Conservation (phyloP, 2,797 vertebrate genomes). For the Capromys pilorides region DNA sequence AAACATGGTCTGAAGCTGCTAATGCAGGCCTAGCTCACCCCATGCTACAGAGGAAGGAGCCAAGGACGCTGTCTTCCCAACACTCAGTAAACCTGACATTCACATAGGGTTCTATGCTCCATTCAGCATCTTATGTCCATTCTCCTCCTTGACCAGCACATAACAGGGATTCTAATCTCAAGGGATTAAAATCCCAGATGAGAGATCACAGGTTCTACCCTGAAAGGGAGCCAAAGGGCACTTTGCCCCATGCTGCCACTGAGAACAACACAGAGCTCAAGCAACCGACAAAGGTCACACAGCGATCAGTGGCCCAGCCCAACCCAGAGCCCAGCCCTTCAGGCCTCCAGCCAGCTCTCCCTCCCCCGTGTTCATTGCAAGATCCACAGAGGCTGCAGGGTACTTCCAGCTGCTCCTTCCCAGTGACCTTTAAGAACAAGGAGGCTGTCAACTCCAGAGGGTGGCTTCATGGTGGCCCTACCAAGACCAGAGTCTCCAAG, state of each 20-base stretch:
- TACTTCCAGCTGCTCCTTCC: background rate
- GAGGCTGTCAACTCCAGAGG: background rate
- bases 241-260: background rate
- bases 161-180: background rate
- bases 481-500: background rate
- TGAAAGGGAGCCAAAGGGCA: too few species aligned
- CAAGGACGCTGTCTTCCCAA: background rate
- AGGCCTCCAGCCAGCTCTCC: background rate
- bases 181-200: background rate
- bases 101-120: fast-evolving
- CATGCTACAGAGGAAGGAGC: background rate
- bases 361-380: background rate
- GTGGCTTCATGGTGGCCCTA: background rate
- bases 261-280: background rate
- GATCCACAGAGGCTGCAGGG: background rate
- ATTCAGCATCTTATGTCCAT: background rate
- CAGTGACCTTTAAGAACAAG: background rate
- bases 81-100: background rate
- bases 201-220: background rate
- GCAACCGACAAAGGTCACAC: background rate
- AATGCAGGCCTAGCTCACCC: background rate
- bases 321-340: background rate
- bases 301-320: background rate
- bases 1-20: background rate
- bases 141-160: background rate